Evolutionary conservation across 2,113 vertebrate species (phyloP), one percentile per base, ranked within the genome.

Genomic region (Polypterus bichir): DNA sequence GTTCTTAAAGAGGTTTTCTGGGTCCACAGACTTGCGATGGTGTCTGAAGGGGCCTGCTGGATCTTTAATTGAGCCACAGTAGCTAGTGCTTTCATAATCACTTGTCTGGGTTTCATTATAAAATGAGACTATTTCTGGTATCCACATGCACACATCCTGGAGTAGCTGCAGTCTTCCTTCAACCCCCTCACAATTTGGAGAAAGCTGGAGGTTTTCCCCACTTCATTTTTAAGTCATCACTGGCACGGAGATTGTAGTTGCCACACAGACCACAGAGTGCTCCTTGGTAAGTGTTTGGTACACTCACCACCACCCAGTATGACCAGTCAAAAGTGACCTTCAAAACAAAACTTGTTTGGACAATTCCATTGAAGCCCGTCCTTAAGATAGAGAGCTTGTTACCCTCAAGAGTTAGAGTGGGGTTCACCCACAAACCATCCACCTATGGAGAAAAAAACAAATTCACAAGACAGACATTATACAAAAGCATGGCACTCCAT

Each of bases 181-280:
- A n/a, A n/a, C n/a, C n/a, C n/a, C n/a, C n/a, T n/a, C n/a, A n/a
- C n/a, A n/a, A n/a, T n/a, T n/a, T n/a, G n/a, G n/a, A n/a, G n/a
- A n/a, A n/a, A n/a, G n/a, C n/a, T n/a, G n/a, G n/a, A n/a, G n/a
- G n/a, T 5, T 47, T 65, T 9, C 62, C 60, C 63, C 71, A 10
- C 3, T 70, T 66, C 55, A 67, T 61, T 1, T 45, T 1, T 4
- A 83, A 53, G 64, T 85, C 81, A 0, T 86, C 68, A 0, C 1
- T 6, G 0, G 61, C 44, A 9, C 82, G 54, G 0, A 65, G 57
- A 0, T 85, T 67, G 64, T 73, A 82, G 1, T 87, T 72, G 10
- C 86, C 83, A 0, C 85, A 87, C 3, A 88, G 78, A 3, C 85
- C 81, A 0, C 81, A 84, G 6, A 83, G 49, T 0, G 59, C 2